Base-by-base conservation (phyloP, 2,113 vertebrate genomes). In the Lagopus leucura region DNA sequence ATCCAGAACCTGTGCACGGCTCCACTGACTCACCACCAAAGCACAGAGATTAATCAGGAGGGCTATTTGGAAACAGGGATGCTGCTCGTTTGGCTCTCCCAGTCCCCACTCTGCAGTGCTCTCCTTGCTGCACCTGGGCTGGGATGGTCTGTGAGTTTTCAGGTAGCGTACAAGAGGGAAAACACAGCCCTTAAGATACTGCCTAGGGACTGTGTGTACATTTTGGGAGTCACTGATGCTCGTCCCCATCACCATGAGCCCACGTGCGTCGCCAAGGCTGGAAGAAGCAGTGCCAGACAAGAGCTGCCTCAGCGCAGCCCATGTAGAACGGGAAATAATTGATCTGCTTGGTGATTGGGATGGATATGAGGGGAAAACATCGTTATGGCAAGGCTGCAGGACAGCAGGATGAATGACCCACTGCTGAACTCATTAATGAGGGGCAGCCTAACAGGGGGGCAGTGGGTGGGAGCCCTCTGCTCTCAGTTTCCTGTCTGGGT, bases 401-500 rank as follows among this genome's bases (percentile, higher is more conserved):
- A 74, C 86, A 71, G 86, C 57, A 79, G 66, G 72, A 85, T 30
- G 60, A 91, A 92, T 43, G 77, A 67, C 16, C 73, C 52, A 13
- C 38, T 82, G 13, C 48, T 45, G 66, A 32, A 48, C 8, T 65
- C 11, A 19, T 4, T 73, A 30, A 14, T 6, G 52, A 89, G 61
- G 50, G 25, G 32, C 50, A 40, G n/a, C 0, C 38, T 22, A 21
- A 64, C 32, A 3, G 0, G 3, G 2, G 38, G 38, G 34, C 55
- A 57, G 30, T 27, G 8, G 27, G 52, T 54, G 52, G 27, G 52
- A 54, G 52, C 27, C 52, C 52, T 54, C 52, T 54, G 52, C 27
- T 54, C 52, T 30, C 52, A 54, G 52, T 27, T 54, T 28, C 25
- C 11, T 48, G 30, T 50, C 54, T 22, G 7, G 1, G 27, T n/a